Percentiles rank a stretch among this genome's conserved stretches.
These are phyloP conservation scores for Lycaon pictus DNA, from an alignment of 2,113 vertebrate species.

Conservation along the genomic window DNA sequence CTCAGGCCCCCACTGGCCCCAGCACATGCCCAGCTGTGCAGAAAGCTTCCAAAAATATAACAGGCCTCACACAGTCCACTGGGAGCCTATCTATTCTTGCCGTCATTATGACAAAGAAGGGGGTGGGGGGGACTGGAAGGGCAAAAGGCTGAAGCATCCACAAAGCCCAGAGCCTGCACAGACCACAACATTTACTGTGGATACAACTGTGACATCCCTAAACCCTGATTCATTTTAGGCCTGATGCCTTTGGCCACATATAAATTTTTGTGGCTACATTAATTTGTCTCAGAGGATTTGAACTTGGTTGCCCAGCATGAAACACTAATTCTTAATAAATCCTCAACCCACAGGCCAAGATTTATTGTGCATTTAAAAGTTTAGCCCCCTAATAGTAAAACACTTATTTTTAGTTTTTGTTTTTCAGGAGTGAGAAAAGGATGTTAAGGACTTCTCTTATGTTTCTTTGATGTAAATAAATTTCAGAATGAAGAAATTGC, in stretches of 20 bases:
- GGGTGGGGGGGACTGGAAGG: accelerated
- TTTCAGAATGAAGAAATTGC: background rate
- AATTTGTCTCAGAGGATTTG: conserved; percentile 67
- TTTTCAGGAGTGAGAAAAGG: conserved; percentile 37
- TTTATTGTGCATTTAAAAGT: conserved; percentile 18
- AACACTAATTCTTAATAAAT: conserved; percentile 57
- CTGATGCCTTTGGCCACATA: conserved; percentile 37
- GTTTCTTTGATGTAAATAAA: conserved; percentile 3
- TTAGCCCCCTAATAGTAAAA: background rate
- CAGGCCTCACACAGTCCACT: background rate
- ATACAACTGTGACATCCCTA: background rate
- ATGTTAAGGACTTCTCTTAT: background rate
- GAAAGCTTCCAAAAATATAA: background rate
- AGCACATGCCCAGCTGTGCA: background rate
- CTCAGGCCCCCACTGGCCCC: background rate
- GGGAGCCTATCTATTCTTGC: background rate
- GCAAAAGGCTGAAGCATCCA: background rate
- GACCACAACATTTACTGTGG: background rate
- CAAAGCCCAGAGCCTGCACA: background rate
- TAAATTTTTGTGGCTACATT: conserved; percentile 59
- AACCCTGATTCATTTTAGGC: conserved; percentile 28
- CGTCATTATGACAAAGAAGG: background rate
- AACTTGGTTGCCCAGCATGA: conserved; percentile 35
- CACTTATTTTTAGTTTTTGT: conserved; percentile 29
- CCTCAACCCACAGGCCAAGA: conserved; percentile 17